Percentiles rank a stretch among this genome's conserved stretches.
phyloP scores from a whole-genome alignment of 30 jellyfish, hydroid and myxozoan genomes.

The Turritopsis rubra region DNA sequence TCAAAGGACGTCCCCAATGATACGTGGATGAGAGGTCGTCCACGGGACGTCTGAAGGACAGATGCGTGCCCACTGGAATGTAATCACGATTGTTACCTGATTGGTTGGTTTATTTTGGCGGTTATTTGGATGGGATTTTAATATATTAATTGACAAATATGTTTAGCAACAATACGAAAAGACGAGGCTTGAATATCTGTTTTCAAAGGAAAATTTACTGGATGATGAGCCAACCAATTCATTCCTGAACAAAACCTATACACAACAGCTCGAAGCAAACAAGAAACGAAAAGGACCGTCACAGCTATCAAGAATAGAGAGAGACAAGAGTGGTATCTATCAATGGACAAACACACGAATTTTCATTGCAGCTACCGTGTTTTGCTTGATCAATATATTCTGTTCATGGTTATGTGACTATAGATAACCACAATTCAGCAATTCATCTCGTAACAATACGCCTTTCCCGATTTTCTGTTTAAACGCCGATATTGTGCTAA shows the following conservation, averaged over 20 bases:
- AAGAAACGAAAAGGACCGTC: not conserved
- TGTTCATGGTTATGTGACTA: not conserved
- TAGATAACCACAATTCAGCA: not conserved
- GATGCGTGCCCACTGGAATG: too few species aligned
- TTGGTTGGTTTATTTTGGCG: too few species aligned
- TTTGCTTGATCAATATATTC: not conserved
- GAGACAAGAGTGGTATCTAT: not conserved
- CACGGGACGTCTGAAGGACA: too few species aligned
- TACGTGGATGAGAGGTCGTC: too few species aligned
- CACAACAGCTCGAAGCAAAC: not conserved
- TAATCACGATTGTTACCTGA: too few species aligned
- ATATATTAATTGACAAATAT: too few species aligned
- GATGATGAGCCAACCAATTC: not conserved
- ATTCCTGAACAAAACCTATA: not conserved
- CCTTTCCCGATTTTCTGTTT: too few species aligned
- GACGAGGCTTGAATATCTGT: not conserved
- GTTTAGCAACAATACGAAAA: constrained; percentile 3
- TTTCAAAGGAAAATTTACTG: not conserved
- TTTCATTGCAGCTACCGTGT: constrained; percentile 7
- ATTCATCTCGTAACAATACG: not conserved
- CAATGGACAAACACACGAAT: constrained; percentile 2
- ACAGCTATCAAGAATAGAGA: not conserved
- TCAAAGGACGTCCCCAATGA: too few species aligned
- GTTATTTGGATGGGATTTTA: too few species aligned
- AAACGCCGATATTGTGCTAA: too few species aligned